Percentiles rank a stretch among this genome's conserved stretches.
phyloP scores from a whole-genome alignment of 2,888 invertebrate species.

The Agrochola macilenta region DNA sequence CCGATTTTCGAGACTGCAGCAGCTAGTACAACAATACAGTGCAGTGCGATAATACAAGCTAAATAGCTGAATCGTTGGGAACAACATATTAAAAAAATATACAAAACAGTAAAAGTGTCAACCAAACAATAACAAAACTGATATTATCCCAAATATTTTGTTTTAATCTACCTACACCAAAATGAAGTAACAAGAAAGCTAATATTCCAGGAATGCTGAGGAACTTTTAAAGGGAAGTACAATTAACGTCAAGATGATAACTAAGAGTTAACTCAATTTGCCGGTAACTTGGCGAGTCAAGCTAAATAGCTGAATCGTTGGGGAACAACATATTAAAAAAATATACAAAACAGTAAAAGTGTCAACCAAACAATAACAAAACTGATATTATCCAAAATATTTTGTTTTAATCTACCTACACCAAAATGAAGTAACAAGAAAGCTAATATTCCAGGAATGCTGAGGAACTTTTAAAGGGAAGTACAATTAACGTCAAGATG shows the following conservation, averaged over 20 bases:
- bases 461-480: conserved; percentile 42
- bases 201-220: conserved; percentile 37
- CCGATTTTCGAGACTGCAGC: no score
- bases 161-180: conserved; percentile 15
- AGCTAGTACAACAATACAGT: no score
- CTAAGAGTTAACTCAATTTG: conserved; percentile 56
- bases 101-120: no score
- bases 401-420: conserved; percentile 17
- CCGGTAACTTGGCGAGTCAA: conserved; percentile 21
- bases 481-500: conserved; percentile 46
- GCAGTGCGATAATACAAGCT: no score
- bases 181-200: conserved; percentile 10
- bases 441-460: conserved; percentile 33
- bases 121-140: background rate
- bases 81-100: no score
- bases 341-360: no score
- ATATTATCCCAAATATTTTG: conserved; percentile 4
- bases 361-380: background rate
- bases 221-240: conserved; percentile 39
- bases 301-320: no score
- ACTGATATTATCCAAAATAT: background rate
- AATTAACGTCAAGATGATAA: conserved; percentile 47
- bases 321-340: no score
- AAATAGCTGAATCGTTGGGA: no score
- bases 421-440: conserved; percentile 10